Base-by-base conservation (phyloP, 2,888 invertebrate species). In the Ectemnius cavifrons region DNA sequence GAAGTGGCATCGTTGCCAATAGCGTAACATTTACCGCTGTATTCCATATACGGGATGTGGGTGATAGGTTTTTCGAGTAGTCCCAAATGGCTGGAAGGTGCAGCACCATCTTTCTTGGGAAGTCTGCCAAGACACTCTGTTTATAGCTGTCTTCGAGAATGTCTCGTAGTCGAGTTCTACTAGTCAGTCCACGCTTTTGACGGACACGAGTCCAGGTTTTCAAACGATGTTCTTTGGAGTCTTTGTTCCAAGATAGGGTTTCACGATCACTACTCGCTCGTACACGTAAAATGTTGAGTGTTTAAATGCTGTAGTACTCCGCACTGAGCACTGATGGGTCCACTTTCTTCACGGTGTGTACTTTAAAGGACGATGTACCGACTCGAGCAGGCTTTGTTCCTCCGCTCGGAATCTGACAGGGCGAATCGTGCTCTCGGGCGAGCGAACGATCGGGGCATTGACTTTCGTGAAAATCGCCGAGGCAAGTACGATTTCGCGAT, bases 81-180 rank as follows among this genome's bases (percentile, higher is more conserved):
- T 68, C 57, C 20, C 71, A 66, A 61, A 27, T 52, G 37, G 62
- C 49, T 59, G 58, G 69, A 61, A 77, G 73, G 77, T 79, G 83
- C 75, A 76, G 74, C 62, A 73, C 71, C 72, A 77, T 82, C 80
- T 84, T 78, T 71, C 77, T 75, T 63, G 83, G 83, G 81, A 81
- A 67, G 71, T 71, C 63, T 79, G 84, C 84, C 84, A 85, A 82
- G 77, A 77, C 81, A 80, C 37, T 64, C 73, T 79, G 82, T 83
- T 84, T 85, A 78, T 85, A 83, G 79, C 79, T 71, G 83, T 75
- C 69, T 69, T 64, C 14, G 67, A 47, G 45, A 71, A 58, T 57
- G 71, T 57, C 69, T 69, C 56, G 69, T 57, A 37, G 60, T 61
- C 71, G 62, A 73, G 68, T 67, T 64, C 64, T 67, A 47, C 75